Evolutionary conservation across 2,113 vertebrate species (phyloP).

Genomic region (Passer domesticus): DNA sequence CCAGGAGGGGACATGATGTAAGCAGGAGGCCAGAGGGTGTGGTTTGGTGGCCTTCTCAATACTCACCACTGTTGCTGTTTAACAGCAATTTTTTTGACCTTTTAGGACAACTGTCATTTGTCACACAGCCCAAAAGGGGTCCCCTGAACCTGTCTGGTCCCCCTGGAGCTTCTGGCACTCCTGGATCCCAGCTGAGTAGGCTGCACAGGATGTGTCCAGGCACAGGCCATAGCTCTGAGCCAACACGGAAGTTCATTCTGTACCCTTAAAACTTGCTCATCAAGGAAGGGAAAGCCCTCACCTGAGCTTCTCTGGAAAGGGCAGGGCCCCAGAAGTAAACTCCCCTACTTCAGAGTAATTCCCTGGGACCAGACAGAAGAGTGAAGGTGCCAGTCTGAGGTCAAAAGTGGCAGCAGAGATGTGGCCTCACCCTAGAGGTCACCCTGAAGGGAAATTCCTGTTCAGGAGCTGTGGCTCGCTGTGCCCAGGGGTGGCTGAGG

Average conservation of each 20-base stretch:
- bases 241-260: background rate
- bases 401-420: background rate
- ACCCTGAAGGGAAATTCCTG: background rate
- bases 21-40: background rate
- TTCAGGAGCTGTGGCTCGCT: rapidly evolving
- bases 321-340: background rate
- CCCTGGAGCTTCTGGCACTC: background rate
- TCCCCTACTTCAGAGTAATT: background rate
- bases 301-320: background rate
- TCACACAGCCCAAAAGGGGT: background rate
- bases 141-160: background rate
- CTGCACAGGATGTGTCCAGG: background rate
- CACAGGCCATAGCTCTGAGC: background rate
- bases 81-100: background rate
- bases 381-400: background rate
- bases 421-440: background rate
- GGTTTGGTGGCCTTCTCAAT: background rate
- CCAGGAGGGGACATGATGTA: background rate
- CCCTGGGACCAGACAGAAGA: background rate
- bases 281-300: background rate
- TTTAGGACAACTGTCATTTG: background rate
- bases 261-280: background rate
- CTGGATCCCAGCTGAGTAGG: background rate
- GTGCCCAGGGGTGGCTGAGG: background rate
- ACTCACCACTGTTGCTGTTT: background rate